Evolutionary conservation across 2,797 vertebrate species (phyloP).

Genomic region (Sebastolobus alascanus): DNA sequence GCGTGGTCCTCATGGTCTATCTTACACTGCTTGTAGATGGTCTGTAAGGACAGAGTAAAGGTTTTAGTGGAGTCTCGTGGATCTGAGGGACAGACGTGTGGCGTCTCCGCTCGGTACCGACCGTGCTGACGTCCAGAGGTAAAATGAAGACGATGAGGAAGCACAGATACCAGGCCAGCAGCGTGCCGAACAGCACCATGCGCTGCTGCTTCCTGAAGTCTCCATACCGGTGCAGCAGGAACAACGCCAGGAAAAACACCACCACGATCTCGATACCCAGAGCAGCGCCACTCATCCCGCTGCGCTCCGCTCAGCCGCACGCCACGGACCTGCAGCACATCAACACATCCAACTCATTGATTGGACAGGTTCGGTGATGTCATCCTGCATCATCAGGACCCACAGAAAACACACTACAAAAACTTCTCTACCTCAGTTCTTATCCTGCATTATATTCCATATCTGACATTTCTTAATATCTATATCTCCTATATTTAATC

Average conservation of each 20-base stretch:
- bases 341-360: no score
- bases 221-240: conserved; percentile 95
- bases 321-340: no score
- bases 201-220: conserved; percentile 97
- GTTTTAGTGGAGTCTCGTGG: rapidly evolving
- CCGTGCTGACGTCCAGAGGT: conserved; percentile 97
- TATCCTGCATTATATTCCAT: no score
- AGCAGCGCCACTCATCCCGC: conserved; percentile 93
- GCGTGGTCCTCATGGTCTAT: conserved; percentile 68
- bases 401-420: no score
- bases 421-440: no score
- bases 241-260: conserved; percentile 96
- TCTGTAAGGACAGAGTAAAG: conserved; percentile 68
- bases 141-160: conserved; percentile 98
- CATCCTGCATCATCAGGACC: no score
- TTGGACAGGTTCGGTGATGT: no score
- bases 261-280: conserved; percentile 94
- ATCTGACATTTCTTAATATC: no score
- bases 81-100: not conserved
- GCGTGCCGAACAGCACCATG: conserved; percentile 94
- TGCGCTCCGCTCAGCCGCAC: not conserved
- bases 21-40: conserved; percentile 87
- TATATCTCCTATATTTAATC: no score
- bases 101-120: conserved; percentile 75
- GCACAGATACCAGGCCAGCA: conserved; percentile 98